Evolutionary conservation across 2,888 invertebrate species (phyloP), one percentile per base, ranked within the genome.

Genomic region (Tenthredo mesomela): DNA sequence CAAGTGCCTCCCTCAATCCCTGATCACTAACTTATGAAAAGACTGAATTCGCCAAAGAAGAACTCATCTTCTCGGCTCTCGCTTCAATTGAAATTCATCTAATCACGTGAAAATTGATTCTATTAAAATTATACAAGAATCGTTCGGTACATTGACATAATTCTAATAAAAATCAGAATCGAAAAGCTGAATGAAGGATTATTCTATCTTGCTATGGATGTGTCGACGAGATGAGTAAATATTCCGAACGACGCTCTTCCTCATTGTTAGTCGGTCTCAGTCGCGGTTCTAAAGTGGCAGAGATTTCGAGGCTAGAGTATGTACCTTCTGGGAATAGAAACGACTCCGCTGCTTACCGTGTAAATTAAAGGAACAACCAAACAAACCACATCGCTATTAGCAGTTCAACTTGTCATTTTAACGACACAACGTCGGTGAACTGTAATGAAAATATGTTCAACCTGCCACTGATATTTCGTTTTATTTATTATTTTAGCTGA

Each of bases 241-340:
- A 77, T 50, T 77, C 18, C n/a, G 9, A 47, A 77, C 18, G 12
- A 77, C 9, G 54, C n/a, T 25, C 15, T 77, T 77, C 29, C 77
- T 25, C 77, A n/a, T 77, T 77, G 54, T 29, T 29, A 77, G 77
- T 50, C 77, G 50, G 77, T 54, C 54, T 77, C 9, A 77, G 29
- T 77, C 77, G 29, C 50, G 43, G 43, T 43, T 43, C 33, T 25
- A 54, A 77, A 77, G 29, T 54, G 47, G 50, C 50, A 33, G 50
- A 77, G 77, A 77, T 77, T 77, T 33, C n/a, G 77, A 47, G 25
- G 9, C 54, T 33, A 21, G 33, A 50, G 54, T 77, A 50, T 47
- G 54, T 77, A 50, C 77, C 77, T 33, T 77, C 33, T 54, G 77
- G 77, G 50, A 77, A 77, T 54, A 54, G 54, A 54, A 77, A 77